Percentiles rank a stretch among this genome's conserved stretches.
These are phyloP conservation scores for Ericerus pela DNA, from an alignment of 1,140 invertebrate species.

Conservation along the genomic window DNA sequence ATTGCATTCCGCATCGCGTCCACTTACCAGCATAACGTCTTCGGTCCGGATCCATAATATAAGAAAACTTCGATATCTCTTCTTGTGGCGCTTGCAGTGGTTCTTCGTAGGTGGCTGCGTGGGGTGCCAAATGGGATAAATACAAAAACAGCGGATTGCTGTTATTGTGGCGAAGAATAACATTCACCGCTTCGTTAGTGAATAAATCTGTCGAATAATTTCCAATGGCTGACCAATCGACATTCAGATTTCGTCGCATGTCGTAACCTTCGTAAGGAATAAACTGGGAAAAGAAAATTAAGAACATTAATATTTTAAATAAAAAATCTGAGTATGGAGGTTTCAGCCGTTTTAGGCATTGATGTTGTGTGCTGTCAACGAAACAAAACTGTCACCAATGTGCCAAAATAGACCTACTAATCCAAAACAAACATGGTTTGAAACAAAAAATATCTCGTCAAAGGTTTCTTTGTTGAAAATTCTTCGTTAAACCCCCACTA, in stretches of 20 bases:
- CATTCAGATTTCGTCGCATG: conserved; percentile 29
- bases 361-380: too few relatives aligned
- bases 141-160: conserved; percentile 57
- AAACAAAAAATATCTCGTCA: too few relatives aligned
- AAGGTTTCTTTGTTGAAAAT: too few relatives aligned
- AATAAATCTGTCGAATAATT: conserved; percentile 44
- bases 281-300: conserved; percentile 16
- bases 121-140: conserved; percentile 62
- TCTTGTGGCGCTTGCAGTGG: conserved; percentile 58
- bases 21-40: conserved; percentile 57
- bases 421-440: too few relatives aligned
- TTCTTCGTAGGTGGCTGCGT: conserved; percentile 40
- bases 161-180: conserved; percentile 37
- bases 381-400: too few relatives aligned
- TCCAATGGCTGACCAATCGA: conserved; percentile 25
- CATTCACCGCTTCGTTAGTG: conserved; percentile 36
- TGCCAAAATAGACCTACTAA: too few relatives aligned
- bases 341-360: too few relatives aligned
- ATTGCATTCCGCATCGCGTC: neutral
- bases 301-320: too few relatives aligned
- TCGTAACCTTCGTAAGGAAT: conserved; percentile 31
- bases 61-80: conserved; percentile 50
- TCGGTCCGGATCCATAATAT: conserved; percentile 56
- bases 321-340: too few relatives aligned
- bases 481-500: too few relatives aligned